phyloP scores from a whole-genome alignment of 2,797 vertebrate species.

The Brachyrhaphis roseni region DNA sequence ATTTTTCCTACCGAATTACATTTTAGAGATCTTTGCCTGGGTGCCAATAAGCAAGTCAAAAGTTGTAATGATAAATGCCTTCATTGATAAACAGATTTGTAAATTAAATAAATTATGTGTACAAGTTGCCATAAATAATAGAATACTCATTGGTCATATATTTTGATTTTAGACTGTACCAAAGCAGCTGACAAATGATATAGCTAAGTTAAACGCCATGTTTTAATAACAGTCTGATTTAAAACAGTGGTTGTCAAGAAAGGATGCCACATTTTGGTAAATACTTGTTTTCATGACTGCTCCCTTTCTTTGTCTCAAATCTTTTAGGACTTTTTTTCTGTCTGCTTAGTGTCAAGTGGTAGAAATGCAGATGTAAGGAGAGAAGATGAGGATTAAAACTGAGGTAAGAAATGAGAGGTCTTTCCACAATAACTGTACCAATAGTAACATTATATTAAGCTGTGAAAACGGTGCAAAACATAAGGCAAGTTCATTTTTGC shows the following conservation, averaged over 20 bases:
- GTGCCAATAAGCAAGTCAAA: not conserved
- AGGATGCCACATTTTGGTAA: not conserved
- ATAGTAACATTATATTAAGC: slow-evolving; percentile 20
- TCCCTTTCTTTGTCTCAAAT: not conserved
- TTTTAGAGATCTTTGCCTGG: not conserved
- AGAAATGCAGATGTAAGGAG: not conserved
- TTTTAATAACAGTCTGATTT: slow-evolving; percentile 3
- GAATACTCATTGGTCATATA: not conserved
- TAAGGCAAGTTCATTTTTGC: not conserved
- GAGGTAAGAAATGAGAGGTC: not conserved
- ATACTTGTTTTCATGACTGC: not conserved
- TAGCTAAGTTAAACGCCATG: not conserved
- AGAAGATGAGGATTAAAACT: not conserved
- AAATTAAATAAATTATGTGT: not conserved
- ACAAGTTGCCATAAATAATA: not conserved
- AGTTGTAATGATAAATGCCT: not conserved
- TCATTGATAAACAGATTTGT: not conserved
- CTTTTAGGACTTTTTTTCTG: not conserved
- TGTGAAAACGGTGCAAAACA: slow-evolving; percentile 22
- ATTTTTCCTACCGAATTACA: not conserved
- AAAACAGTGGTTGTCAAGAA: not conserved
- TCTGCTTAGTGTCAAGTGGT: not conserved
- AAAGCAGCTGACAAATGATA: not conserved
- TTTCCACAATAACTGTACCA: slow-evolving; percentile 11
- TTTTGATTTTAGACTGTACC: not conserved